phyloP scores from a whole-genome alignment of 2,797 vertebrate genomes.

The Morelia viridis region DNA sequence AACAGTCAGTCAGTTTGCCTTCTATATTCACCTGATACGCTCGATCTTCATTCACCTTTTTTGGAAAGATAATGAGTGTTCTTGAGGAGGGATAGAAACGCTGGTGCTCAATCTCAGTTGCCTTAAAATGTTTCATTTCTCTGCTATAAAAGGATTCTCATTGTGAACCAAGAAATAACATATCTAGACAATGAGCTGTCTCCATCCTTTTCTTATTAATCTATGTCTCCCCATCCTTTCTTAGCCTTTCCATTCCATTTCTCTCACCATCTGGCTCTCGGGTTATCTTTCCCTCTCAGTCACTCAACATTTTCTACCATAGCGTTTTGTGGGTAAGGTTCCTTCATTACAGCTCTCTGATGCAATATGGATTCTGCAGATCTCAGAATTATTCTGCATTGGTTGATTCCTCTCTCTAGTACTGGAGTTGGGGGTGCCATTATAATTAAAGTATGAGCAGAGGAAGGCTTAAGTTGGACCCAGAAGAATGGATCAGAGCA shows the following conservation, averaged over 20 bases:
- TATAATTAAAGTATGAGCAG: not conserved
- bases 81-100: not conserved
- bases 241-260: not conserved
- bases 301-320: not conserved
- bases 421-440: not conserved
- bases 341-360: not conserved
- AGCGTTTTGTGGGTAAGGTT: not conserved
- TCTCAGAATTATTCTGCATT: not conserved
- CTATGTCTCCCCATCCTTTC: not conserved
- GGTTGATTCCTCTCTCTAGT: not conserved
- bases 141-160: no score
- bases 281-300: not conserved
- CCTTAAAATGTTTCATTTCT: conserved; percentile 2
- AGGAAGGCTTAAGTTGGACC: not conserved
- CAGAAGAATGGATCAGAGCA: not conserved
- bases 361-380: not conserved
- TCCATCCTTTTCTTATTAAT: not conserved
- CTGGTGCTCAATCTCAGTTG: not conserved
- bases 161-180: not conserved
- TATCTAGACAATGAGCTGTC: not conserved
- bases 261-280: no score
- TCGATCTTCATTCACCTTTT: not conserved
- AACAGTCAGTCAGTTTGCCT: not conserved
- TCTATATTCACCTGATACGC: not conserved
- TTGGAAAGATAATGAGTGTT: not conserved